Evolutionary conservation across 2,888 invertebrate genomes (phyloP), one percentile per base, ranked within the genome.

Genomic region (Spodoptera littoralis): DNA sequence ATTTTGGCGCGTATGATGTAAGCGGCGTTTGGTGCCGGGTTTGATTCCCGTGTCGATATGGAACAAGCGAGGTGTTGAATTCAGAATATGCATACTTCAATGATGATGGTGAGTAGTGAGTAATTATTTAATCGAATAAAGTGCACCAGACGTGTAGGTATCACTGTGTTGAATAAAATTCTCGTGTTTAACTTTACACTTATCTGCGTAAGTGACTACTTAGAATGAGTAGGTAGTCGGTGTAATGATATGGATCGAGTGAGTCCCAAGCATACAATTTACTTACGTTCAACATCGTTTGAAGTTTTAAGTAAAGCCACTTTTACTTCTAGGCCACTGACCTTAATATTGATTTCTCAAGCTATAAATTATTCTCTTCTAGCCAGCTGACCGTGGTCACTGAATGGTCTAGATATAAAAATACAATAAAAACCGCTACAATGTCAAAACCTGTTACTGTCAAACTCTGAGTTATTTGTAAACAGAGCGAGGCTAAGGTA

Each of bases 1-100:
- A 92, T 92, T 93, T 93, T 85, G 91, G 91, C 86, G 89, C 84
- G 87, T 89, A 89, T 93, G 93, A 94, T 93, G 93, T 93, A 92
- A 92, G 83, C 81, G 79, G 82, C 60, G 74, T 81, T 82, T 79
- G 83, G 88, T 86, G 83, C 85, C 81, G 89, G 91, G 90, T 91
- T 91, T 83, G 89, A 88, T 68, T 90, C 92, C 92, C 90, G 88
- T 76, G 76, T 76, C 65, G 74, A 60, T 80, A 87, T 88, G 92
- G 85, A 74, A 83, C 80, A 76, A 73, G 77, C 71, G 73, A 75
- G 81, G 79, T 83, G 83, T 76, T 89, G 88, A 88, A 68, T 63
- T 84, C 76, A 58, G 71, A 79, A 60, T 65, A 94, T 94, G 94
- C 93, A 94, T 80, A 92, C 93, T 86, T 94, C 94, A 84, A 91